Evolutionary conservation across 2,888 invertebrate genomes (phyloP).

Genomic region (Alloscopus bannaensis): DNA sequence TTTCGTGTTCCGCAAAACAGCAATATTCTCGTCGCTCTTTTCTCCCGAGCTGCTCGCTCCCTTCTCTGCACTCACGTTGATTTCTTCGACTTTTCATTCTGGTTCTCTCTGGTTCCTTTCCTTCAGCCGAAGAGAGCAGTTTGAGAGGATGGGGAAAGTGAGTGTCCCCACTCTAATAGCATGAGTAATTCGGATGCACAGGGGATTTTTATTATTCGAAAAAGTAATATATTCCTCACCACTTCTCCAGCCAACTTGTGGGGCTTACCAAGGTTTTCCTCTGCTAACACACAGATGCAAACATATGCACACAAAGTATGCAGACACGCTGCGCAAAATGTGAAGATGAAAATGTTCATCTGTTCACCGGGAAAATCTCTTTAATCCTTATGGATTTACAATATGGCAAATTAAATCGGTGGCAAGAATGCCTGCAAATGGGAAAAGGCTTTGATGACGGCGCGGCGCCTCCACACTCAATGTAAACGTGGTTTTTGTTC

Average conservation of each 20-base stretch:
- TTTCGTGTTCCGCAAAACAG: not conserved
- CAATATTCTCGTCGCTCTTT: too few species aligned
- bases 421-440: too few species aligned
- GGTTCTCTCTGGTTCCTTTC: conserved; percentile 4
- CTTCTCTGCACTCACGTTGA: not conserved
- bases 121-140: too few species aligned
- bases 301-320: not conserved
- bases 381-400: conserved; percentile 35
- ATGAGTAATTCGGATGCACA: not conserved
- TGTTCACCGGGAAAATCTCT: conserved; percentile 12
- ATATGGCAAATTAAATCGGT: conserved; percentile 37
- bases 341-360: conserved; percentile 22
- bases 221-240: not conserved
- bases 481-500: too few species aligned
- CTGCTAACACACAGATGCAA: not conserved
- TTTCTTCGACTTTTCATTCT: too few species aligned
- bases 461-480: too few species aligned
- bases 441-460: too few species aligned
- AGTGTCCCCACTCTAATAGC: not conserved
- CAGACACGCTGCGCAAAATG: not conserved
- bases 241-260: not conserved
- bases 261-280: too few species aligned
- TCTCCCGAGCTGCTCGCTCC: too few species aligned
- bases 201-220: not conserved
- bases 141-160: too few species aligned